Evolutionary conservation across 2,888 invertebrate species (phyloP), one percentile per base, ranked within the genome.

Genomic region (Unio delphinus): DNA sequence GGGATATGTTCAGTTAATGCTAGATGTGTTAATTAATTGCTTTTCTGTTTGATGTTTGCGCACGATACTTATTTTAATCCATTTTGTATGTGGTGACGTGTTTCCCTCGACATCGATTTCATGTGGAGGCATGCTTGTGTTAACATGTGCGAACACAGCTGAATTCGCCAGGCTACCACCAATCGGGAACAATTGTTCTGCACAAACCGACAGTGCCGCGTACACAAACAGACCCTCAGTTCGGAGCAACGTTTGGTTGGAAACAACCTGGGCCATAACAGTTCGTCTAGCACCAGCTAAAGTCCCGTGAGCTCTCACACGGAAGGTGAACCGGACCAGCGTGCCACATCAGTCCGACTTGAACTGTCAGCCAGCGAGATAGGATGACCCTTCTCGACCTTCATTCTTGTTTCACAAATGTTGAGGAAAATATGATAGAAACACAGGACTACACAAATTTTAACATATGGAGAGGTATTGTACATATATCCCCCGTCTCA

Each of bases 361-460:
- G 65, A 65, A 70, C 72, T 73, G 76, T 76, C 76, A 76, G 73
- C 76, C 75, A 78, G 71, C 69, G 78, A 73, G 78, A 75, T 76
- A 78, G 67, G 79, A 84, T 84, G 83, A 85, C 83, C 80, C 80
- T 83, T 72, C 77, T 83, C 83, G 83, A 85, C 83, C 83, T 85
- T 80, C 82, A 83, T 83, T 81, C 78, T 76, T 79, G 76, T 77
- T 74, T 78, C 71, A 75, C 73, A 74, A 83, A 80, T 79, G 77
- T 81, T 70, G 75, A 81, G 73, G 82, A 79, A 77, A 78, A 78
- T 74, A 80, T 81, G 82, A 76, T 76, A 70, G 81, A 83, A 72
- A 75, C 75, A 70, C 79, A 75, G 75, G 81, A 83, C 70, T 78
- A 77, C 77, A 80, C 68, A 74, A 81, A 78, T 82, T 82, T 80